These are phyloP conservation scores for Phrynosoma platyrhinos DNA, from an alignment of 2,113 vertebrate species.

Conservation along the genomic window DNA sequence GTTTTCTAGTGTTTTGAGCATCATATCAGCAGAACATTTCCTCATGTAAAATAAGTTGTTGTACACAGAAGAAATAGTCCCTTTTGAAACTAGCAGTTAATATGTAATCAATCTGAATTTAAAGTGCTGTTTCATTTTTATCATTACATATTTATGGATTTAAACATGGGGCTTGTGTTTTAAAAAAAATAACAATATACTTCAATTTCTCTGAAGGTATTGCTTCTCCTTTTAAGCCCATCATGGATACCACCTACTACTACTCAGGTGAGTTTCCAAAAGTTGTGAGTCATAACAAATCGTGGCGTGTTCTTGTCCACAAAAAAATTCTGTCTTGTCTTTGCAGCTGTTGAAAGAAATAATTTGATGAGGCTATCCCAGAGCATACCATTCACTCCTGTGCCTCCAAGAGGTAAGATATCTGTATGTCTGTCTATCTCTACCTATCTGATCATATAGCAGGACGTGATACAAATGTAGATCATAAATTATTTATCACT, in stretches of 20 bases:
- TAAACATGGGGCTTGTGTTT: neutral
- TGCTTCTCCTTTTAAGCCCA: constrained; percentile 96
- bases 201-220: constrained; percentile 81
- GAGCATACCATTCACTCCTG: constrained; percentile 97
- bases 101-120: neutral
- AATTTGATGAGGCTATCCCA: constrained; percentile 98
- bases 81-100: neutral
- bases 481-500: neutral
- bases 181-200: neutral
- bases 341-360: constrained; percentile 96
- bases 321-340: constrained; percentile 35
- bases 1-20: neutral
- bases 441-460: neutral
- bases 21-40: neutral
- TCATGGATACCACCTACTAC: constrained; percentile 93
- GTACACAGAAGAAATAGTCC: neutral
- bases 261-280: constrained; percentile 90
- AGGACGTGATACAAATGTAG: neutral
- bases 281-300: constrained; percentile 38
- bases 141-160: neutral
- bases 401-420: constrained; percentile 93
- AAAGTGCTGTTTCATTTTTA: neutral
- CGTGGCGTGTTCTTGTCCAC: neutral
- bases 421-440: too few species aligned
- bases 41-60: neutral